phyloP scores from a whole-genome alignment of 2,113 vertebrate species.

The Peromyscus leucopus region DNA sequence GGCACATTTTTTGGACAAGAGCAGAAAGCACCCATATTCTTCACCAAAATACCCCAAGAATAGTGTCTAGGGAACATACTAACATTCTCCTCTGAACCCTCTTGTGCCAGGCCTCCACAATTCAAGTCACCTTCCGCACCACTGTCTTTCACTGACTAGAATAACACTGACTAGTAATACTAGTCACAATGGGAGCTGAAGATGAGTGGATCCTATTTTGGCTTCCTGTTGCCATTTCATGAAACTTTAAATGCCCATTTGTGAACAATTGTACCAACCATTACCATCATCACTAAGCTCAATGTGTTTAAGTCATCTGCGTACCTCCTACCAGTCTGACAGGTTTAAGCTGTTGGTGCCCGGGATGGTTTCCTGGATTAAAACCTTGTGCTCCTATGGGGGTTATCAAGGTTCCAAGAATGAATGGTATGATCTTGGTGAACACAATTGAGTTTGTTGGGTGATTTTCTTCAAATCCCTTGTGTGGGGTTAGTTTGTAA shows the following conservation, averaged over 20 bases:
- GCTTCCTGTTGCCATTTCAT: background rate
- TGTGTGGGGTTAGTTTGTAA: background rate
- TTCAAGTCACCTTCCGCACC: no score
- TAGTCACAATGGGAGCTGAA: background rate
- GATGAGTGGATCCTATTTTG: background rate
- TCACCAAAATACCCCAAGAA: background rate
- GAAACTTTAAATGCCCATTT: background rate
- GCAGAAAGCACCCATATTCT: no score
- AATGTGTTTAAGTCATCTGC: rapidly evolving
- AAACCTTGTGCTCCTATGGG: no score
- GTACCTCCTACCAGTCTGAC: background rate
- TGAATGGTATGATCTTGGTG: no score
- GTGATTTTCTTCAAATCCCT: background rate
- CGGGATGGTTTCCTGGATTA: no score
- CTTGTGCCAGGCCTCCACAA: no score
- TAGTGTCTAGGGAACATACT: background rate
- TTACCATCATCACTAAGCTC: background rate
- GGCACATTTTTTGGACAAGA: no score
- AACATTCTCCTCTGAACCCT: background rate
- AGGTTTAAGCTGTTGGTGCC: no score
- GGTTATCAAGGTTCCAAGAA: no score
- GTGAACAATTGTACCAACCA: background rate
- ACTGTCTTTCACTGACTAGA: background rate
- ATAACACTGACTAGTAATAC: background rate
- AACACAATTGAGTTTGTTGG: no score